These are phyloP conservation scores for Conchocele bisecta DNA, from an alignment of 2,888 invertebrate genomes.

Conservation along the genomic window DNA sequence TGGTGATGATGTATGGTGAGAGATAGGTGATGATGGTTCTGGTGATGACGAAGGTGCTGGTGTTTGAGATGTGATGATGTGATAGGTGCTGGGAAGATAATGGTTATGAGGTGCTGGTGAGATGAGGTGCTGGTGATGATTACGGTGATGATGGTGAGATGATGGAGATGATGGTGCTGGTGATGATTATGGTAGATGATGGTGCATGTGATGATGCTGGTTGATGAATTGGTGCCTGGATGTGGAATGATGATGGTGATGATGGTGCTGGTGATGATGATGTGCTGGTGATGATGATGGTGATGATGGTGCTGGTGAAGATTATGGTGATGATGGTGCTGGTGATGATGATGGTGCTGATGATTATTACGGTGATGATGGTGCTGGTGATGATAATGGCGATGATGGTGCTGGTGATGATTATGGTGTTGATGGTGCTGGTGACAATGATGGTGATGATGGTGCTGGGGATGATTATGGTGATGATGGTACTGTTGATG, in stretches of 20 bases:
- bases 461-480: background rate
- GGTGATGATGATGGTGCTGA: background rate
- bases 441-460: conserved; percentile 2
- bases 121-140: too few species aligned
- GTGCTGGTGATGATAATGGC: conserved; percentile 1
- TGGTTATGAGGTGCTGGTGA: background rate
- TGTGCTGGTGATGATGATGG: too few species aligned
- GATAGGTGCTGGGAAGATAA: too few species aligned
- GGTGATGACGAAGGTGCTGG: too few species aligned
- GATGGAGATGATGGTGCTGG: too few species aligned
- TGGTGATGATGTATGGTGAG: too few species aligned
- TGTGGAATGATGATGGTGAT: background rate
- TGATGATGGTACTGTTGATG: background rate
- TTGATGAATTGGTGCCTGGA: background rate
- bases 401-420: too few species aligned
- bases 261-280: background rate
- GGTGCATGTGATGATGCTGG: background rate
- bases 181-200: background rate
- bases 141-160: too few species aligned
- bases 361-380: conserved; percentile 1
- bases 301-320: too few species aligned
- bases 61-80: too few species aligned
- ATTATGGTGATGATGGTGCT: background rate
- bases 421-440: conserved; percentile 6
- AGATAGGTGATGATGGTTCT: too few species aligned